Evolutionary conservation across 1,140 invertebrate genomes (phyloP), one percentile per base, ranked within the genome.

Genomic region (Hormaphis cornu): DNA sequence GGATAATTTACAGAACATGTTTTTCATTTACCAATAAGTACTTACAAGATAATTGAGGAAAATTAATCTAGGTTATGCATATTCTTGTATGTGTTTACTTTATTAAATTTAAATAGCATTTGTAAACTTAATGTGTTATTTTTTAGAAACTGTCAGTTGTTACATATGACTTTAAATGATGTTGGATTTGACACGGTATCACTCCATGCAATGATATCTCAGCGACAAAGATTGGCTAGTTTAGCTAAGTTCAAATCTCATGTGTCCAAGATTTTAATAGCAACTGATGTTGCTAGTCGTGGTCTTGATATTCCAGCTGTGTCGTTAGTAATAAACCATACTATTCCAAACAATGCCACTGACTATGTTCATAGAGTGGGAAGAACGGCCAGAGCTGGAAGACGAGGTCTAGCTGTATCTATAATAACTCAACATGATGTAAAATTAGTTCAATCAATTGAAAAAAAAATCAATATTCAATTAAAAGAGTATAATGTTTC

Each of bases 301-400:
- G 95, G 95, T 74, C 79, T 95, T 22, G 91, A 93, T 75, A 92
- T 95, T 76, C 89, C 89, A 3, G 84, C 87, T 61, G 93, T 98
- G 3, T 85, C 96, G 77, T 80, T 98, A 70, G 91, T 99, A 0
- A 85, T 99, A 1, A 98, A 99, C 81, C 91, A 97, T 77, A 89
- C 88, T 74, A 84, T 98, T 73, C 96, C 95, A 0, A 86, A 87
- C 69, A 84, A 89, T 71, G 86, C 91, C 1, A 95, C 93, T 76
- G 92, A 95, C 75, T 99, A 99, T 79, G 88, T 99, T 75, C 97
- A 99, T 80, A 84, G 97, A 74, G 95, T 99, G 18, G 97, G 97
- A 40, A 82, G 97, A 76, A 98, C 96, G 54, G 97, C 96, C 6
- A 83, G 97, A 75, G 94, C 94, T 20, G 95, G 94, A 1, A 81